These are phyloP conservation scores for Halichoeres trimaculatus DNA, from an alignment of 2,113 vertebrate genomes.

Conservation along the genomic window DNA sequence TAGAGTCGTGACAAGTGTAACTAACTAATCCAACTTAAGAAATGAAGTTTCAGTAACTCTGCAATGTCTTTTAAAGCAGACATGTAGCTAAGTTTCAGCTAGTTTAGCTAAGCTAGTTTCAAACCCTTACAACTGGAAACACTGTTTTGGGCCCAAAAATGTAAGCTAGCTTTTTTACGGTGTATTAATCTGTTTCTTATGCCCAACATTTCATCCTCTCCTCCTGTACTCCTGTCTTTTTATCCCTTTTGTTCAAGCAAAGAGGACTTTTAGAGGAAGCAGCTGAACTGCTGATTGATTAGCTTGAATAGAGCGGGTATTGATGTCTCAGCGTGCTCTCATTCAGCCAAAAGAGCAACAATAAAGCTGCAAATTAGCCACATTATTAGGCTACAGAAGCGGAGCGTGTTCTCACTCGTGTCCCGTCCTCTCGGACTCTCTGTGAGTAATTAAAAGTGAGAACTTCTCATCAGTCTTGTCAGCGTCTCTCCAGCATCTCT, in stretches of 20 bases:
- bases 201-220: too few species aligned
- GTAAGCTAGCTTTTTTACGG: too few species aligned
- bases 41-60: too few species aligned
- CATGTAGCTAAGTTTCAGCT: too few species aligned
- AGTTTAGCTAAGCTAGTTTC: too few species aligned
- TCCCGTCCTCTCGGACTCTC: slow-evolving; percentile 15
- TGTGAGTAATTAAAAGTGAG: slow-evolving; percentile 62
- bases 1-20: too few species aligned
- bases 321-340: slow-evolving; percentile 45
- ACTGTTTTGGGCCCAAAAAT: too few species aligned
- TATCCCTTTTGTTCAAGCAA: slow-evolving; percentile 16
- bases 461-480: slow-evolving; percentile 65
- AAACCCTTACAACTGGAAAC: too few species aligned
- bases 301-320: slow-evolving; percentile 41
- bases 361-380: slow-evolving; percentile 44
- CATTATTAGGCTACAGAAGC: slow-evolving; percentile 51
- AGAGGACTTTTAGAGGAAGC: slow-evolving; percentile 40
- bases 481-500: slow-evolving; percentile 33
- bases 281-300: slow-evolving; percentile 55
- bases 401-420: background rate
- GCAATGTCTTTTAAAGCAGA: too few species aligned
- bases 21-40: too few species aligned
- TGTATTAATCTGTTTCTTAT: too few species aligned
- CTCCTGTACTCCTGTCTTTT: slow-evolving; percentile 17
- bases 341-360: slow-evolving; percentile 36